Conservation (phyloP, 2,113 vertebrate genomes). For the Spea bombifrons region DNA sequence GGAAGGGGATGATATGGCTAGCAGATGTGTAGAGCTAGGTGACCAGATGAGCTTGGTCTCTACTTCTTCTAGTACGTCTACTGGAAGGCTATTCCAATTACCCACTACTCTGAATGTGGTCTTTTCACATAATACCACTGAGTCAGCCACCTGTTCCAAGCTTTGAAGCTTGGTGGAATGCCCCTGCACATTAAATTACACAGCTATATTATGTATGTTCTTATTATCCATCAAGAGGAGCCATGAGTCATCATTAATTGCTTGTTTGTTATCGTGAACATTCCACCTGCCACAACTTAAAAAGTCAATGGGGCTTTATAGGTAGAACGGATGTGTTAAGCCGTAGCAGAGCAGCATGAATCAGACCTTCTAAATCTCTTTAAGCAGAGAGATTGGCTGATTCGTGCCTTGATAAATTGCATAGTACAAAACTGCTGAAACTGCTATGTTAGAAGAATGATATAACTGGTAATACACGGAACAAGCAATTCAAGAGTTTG, state of each 20-base stretch:
- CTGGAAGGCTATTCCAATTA: too few relatives aligned
- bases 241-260: not conserved
- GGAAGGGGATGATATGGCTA: too few relatives aligned
- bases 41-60: too few relatives aligned
- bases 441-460: too few relatives aligned
- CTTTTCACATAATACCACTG: too few relatives aligned
- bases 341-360: not conserved
- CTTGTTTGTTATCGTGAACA: not conserved
- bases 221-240: not conserved
- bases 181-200: too few relatives aligned
- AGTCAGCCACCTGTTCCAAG: too few relatives aligned
- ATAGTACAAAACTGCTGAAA: conserved; percentile 4
- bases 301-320: conserved; percentile 10
- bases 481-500: not conserved
- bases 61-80: too few relatives aligned
- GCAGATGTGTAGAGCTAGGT: too few relatives aligned
- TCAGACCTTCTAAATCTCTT: conserved; percentile 10
- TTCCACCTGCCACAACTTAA: conserved; percentile 11
- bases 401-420: not conserved
- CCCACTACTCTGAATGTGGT: too few relatives aligned
- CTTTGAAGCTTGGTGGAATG: too few relatives aligned
- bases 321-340: not conserved
- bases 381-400: conserved; percentile 24
- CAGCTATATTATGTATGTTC: too few relatives aligned
- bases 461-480: not conserved